These are phyloP conservation scores for Leptogaster cylindrica DNA, from an alignment of 2,888 invertebrate species.

Conservation along the genomic window DNA sequence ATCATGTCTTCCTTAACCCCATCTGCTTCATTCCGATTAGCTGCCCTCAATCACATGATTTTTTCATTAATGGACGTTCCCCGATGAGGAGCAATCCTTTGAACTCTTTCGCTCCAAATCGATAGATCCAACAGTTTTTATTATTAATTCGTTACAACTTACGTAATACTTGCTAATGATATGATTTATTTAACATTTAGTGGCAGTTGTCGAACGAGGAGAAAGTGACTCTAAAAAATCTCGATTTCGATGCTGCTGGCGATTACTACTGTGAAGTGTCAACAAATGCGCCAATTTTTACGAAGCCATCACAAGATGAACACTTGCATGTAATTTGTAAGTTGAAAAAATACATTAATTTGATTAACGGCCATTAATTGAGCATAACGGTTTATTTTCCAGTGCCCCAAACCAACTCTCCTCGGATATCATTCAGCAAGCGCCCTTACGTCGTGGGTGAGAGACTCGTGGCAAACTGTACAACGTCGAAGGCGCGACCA, in stretches of 20 bases:
- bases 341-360: constrained; percentile 61
- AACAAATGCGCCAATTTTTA: constrained; percentile 80
- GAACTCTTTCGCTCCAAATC: too few relatives aligned
- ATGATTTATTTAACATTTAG: constrained; percentile 48
- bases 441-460: constrained; percentile 68
- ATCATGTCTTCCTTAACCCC: too few relatives aligned
- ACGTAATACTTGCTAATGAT: too few relatives aligned
- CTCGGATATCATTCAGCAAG: constrained; percentile 71
- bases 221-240: constrained; percentile 71
- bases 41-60: too few relatives aligned
- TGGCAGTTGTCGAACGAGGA: constrained; percentile 61
- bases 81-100: too few relatives aligned
- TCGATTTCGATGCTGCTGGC: constrained; percentile 80
- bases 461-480: constrained; percentile 72
- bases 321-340: constrained; percentile 82
- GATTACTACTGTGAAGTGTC: constrained; percentile 83
- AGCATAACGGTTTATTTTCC: constrained; percentile 46
- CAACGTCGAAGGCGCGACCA: constrained; percentile 71
- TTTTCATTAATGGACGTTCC: too few relatives aligned
- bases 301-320: constrained; percentile 78
- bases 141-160: too few relatives aligned
- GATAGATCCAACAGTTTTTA: too few relatives aligned
- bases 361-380: too few relatives aligned
- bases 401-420: constrained; percentile 70
- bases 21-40: too few relatives aligned